phyloP scores from a whole-genome alignment of 2,113 vertebrate genomes.

The Brachionichthys hirsutus region DNA sequence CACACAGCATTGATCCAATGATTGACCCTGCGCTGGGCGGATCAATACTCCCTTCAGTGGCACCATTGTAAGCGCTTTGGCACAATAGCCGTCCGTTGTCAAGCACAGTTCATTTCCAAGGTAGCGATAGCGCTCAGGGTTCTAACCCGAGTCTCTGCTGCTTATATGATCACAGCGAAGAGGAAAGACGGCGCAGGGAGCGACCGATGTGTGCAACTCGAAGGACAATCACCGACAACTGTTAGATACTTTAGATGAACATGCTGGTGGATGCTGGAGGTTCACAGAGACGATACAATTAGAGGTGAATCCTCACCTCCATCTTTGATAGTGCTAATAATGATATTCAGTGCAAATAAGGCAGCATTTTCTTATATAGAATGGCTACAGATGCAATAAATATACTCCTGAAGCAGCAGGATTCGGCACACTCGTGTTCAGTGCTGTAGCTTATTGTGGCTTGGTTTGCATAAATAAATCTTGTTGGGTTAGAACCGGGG shows the following conservation, averaged over 20 bases:
- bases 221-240: slow-evolving; percentile 20
- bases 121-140: slow-evolving; percentile 41
- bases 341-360: neutral
- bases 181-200: slow-evolving; percentile 13
- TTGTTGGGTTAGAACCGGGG: slow-evolving; percentile 53
- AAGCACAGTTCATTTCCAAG: slow-evolving; percentile 71
- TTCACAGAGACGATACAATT: slow-evolving; percentile 11
- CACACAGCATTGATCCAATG: slow-evolving; percentile 69
- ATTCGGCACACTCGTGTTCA: slow-evolving; percentile 31
- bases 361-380: neutral
- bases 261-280: slow-evolving; percentile 4
- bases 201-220: slow-evolving; percentile 34
- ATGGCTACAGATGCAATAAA: slow-evolving; percentile 2
- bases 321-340: neutral
- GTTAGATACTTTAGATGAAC: slow-evolving; percentile 16
- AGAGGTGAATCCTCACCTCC: neutral
- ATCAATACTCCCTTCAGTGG: slow-evolving; percentile 78
- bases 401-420: slow-evolving; percentile 17
- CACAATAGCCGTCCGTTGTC: slow-evolving; percentile 68
- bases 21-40: slow-evolving; percentile 73
- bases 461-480: slow-evolving; percentile 58
- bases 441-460: slow-evolving; percentile 39
- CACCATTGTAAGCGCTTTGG: slow-evolving; percentile 71
- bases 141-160: slow-evolving; percentile 39
- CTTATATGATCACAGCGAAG: slow-evolving; percentile 38